phyloP scores from a whole-genome alignment of 2,113 vertebrate species.

The Rhinolophus sinicus region DNA sequence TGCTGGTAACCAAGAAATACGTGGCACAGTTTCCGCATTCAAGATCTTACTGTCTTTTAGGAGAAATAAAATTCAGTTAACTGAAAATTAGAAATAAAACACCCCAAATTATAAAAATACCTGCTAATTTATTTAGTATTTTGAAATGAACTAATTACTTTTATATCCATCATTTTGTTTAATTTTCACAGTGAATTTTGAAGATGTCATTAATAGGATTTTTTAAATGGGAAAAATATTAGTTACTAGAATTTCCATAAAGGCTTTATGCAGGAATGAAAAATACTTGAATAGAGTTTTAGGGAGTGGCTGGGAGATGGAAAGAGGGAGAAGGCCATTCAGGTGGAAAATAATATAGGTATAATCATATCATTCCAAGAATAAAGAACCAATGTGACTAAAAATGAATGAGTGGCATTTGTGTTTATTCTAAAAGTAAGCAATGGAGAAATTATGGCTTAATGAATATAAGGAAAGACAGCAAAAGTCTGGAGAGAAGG shows the following conservation, averaged over 20 bases:
- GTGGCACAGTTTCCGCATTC: not conserved
- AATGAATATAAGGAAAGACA: not conserved
- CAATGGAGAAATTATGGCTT: not conserved
- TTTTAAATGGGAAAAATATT: not conserved
- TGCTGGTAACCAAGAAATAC: not conserved
- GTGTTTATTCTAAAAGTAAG: slow-evolving; percentile 3
- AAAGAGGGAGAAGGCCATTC: not conserved
- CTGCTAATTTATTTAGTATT: not conserved
- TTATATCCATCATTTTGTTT: not conserved
- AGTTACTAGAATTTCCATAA: not conserved
- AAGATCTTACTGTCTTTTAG: not conserved
- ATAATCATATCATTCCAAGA: not conserved
- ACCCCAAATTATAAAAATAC: not conserved
- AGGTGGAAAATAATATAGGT: not conserved
- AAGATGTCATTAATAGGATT: not conserved
- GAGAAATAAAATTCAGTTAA: not conserved
- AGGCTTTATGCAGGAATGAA: not conserved
- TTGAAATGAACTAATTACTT: not conserved
- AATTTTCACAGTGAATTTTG: not conserved
- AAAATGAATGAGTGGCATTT: not conserved
- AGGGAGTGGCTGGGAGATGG: not conserved
- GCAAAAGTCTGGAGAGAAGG: not conserved
- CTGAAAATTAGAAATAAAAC: slow-evolving; percentile 12
- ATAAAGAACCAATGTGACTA: not conserved
- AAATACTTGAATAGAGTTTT: not conserved